phyloP scores from a whole-genome alignment of 64 coral and sea anemone species.

The Platygyra sinensis region DNA sequence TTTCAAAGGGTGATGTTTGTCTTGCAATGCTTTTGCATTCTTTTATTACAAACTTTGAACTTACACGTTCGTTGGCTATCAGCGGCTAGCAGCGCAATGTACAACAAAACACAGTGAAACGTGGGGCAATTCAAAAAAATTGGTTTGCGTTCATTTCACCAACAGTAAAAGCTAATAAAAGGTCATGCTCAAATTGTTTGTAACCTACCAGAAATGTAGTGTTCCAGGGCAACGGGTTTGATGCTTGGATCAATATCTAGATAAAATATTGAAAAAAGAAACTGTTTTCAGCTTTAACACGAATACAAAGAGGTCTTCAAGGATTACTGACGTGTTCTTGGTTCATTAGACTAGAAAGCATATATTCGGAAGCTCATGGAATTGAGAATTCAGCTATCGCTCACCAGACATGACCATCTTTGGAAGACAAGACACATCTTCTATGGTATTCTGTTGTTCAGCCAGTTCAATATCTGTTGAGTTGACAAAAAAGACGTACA shows the following conservation, averaged over 20 bases:
- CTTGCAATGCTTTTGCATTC: too few species aligned
- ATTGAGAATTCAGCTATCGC: neutral
- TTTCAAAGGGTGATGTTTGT: too few species aligned
- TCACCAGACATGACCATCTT: conserved; percentile 82
- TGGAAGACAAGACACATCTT: conserved; percentile 86
- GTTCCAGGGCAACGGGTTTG: conserved; percentile 77
- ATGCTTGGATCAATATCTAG: conserved; percentile 86
- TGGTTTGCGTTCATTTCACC: too few species aligned
- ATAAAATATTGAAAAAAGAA: neutral
- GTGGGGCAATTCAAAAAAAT: too few species aligned
- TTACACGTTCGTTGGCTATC: too few species aligned
- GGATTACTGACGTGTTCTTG: too few species aligned
- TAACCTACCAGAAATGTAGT: conserved; percentile 76
- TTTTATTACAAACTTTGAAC: too few species aligned
- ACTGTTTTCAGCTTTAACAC: neutral
- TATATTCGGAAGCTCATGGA: neutral
- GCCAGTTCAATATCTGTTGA: conserved; percentile 80
- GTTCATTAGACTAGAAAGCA: too few species aligned
- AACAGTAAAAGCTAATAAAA: neutral
- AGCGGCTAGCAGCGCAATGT: too few species aligned
- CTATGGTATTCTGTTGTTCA: conserved; percentile 68
- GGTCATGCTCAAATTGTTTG: neutral
- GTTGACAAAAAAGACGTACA: neutral
- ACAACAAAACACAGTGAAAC: too few species aligned
- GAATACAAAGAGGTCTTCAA: neutral